Evolutionary conservation across 1,140 invertebrate genomes (phyloP), one percentile per base, ranked within the genome.

Genomic region (Heliconius congener): DNA sequence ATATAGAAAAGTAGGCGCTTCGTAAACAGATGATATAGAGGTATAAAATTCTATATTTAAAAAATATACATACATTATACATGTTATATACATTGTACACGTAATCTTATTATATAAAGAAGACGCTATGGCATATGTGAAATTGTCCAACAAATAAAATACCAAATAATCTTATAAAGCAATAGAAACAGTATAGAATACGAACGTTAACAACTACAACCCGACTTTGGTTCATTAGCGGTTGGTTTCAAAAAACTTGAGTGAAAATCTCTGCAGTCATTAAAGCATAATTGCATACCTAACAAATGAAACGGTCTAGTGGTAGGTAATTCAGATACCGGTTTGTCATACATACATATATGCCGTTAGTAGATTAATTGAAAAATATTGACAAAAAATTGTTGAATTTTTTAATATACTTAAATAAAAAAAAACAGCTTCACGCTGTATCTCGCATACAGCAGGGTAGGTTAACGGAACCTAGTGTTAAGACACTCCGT

Each of bases 141-240:
- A 4, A 46, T 46, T 46, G 13, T 18, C 50, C 50, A 19, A 52
- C 5, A 18, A 52, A 6, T 6, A 52, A 52, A 52, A 52, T 19
- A 52, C 16, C 50, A 52, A 52, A 52, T 52, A 52, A 19, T 52
- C 18, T 52, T 52, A 52, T 8, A 19, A 66, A 66, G 27, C 60
- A 18, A 66, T 66, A 66, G 23, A 13, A 16, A 66, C 13, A 66
- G 60, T 1, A 23, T 60, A 27, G 11, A 27, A 27, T 66, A 27
- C 5, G 13, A 27, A 66, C 23, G 9, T 16, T 8, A 66, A 66
- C 23, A 66, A 30, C 27, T 23, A 5, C 60, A 1, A 30, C 3
- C 27, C 4, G 60, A 66, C 60, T 66, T 66, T 66, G 27, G 23
- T 66, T 66, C 60, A 66, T 66, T 66, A 66, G 60, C 27, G 60